phyloP scores from a whole-genome alignment of 2,797 vertebrate genomes.

The Clarias platycephalus region DNA sequence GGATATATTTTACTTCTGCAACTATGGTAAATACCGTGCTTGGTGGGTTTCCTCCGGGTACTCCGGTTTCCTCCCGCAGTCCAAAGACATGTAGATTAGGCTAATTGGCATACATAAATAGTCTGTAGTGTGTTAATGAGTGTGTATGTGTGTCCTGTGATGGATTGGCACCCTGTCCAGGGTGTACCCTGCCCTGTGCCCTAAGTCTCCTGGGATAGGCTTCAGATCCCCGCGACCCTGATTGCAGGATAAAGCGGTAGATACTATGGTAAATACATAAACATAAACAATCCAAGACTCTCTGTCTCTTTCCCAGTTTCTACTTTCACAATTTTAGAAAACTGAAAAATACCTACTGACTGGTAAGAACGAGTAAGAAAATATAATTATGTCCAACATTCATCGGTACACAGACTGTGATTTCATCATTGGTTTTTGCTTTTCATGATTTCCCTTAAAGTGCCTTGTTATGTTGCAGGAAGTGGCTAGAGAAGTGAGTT shows the following conservation, averaged over 20 bases:
- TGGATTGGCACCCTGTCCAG: no score
- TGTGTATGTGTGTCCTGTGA: no score
- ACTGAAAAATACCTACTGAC: neutral
- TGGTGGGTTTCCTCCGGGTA: no score
- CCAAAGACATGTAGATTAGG: no score
- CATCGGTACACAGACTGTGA: neutral
- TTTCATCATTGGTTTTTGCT: neutral
- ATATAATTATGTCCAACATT: neutral
- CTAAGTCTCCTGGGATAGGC: no score
- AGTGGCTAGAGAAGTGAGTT: conserved; percentile 2
- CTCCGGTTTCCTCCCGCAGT: no score
- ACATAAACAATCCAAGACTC: neutral
- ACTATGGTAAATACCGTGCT: neutral
- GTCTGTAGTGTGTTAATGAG: no score
- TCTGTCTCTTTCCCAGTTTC: neutral
- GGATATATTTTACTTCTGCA: neutral
- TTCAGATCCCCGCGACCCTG: no score
- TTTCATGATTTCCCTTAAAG: neutral
- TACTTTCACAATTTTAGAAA: neutral
- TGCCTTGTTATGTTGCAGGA: conserved; percentile 14
- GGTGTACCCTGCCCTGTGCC: no score
- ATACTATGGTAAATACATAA: neutral
- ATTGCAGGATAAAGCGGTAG: no score
- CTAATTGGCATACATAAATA: no score
- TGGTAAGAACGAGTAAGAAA: neutral